phyloP scores from a whole-genome alignment of 1,140 invertebrate species.

The Zaprionus gabonicus region DNA sequence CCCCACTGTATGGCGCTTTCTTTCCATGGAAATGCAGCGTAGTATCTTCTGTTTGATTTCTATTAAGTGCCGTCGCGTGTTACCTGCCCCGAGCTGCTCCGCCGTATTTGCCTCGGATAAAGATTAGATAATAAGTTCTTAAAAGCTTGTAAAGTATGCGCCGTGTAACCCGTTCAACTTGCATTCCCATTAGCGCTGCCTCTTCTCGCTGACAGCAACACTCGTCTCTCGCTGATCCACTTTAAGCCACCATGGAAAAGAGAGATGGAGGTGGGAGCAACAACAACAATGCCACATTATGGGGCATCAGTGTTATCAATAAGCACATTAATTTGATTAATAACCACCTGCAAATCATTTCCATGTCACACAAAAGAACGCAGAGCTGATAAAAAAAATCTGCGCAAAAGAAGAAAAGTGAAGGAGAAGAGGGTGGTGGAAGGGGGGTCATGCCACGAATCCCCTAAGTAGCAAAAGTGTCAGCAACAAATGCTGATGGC shows the following conservation, averaged over 20 bases:
- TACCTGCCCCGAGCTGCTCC: conserved; percentile 29
- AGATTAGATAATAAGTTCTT: conserved; percentile 75
- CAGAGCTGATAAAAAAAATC: conserved; percentile 60
- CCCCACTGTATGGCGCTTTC: conserved; percentile 62
- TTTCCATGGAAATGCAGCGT: conserved; percentile 56
- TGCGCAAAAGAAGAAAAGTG: conserved; percentile 9
- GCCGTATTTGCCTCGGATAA: conserved; percentile 47
- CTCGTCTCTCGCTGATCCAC: conserved; percentile 31
- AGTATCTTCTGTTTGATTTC: conserved; percentile 56
- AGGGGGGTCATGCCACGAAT: conserved; percentile 26
- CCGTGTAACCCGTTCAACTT: conserved; percentile 47
- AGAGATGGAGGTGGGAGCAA: not conserved
- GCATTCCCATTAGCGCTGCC: conserved; percentile 4
- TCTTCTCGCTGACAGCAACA: conserved; percentile 5
- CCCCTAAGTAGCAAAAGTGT: conserved; percentile 76
- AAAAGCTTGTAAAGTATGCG: conserved; percentile 73
- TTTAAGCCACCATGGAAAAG: conserved; percentile 41
- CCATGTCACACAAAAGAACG: conserved; percentile 68
- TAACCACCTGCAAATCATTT: conserved; percentile 84
- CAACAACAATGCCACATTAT: conserved; percentile 56
- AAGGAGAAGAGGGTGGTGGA: not conserved
- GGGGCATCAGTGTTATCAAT: conserved; percentile 77
- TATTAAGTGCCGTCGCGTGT: conserved; percentile 73
- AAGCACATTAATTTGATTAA: conserved; percentile 84
- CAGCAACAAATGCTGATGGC: conserved; percentile 80